Percentiles rank a stretch among this genome's conserved stretches.
Conservation (phyloP, 2,888 invertebrate species). For the Phragmatobia fuliginosa region DNA sequence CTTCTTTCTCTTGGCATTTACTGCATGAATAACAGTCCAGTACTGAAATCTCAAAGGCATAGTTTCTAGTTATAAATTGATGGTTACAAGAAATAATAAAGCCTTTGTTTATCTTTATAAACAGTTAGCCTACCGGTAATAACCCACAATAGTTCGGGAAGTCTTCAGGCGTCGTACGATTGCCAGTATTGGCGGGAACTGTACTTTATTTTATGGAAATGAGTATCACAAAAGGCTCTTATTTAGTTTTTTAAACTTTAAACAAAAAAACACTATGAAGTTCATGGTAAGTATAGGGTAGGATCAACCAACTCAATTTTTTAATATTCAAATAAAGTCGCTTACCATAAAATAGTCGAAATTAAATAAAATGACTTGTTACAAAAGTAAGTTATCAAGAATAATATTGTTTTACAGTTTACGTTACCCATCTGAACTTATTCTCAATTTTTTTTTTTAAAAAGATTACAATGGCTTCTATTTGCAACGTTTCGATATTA, state of each 20-base stretch:
- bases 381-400: too few relatives aligned
- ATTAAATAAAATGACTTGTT: too few relatives aligned
- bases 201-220: constrained; percentile 17
- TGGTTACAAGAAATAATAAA: constrained; percentile 51
- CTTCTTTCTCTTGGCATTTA: constrained; percentile 9
- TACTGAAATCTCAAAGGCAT: constrained; percentile 31
- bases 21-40: constrained; percentile 18
- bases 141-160: constrained; percentile 57
- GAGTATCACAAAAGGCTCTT: background rate
- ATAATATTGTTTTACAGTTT: too few relatives aligned
- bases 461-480: too few relatives aligned
- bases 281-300: too few relatives aligned
- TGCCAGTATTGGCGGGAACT: constrained; percentile 57
- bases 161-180: constrained; percentile 58
- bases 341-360: too few relatives aligned
- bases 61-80: constrained; percentile 35
- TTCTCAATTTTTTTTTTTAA: too few relatives aligned
- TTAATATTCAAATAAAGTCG: too few relatives aligned
- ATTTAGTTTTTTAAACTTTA: background rate
- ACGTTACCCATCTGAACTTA: too few relatives aligned
- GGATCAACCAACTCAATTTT: too few relatives aligned
- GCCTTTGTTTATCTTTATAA: constrained; percentile 44
- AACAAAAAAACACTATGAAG: too few relatives aligned
- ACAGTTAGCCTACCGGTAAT: constrained; percentile 64
- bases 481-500: too few relatives aligned